Conservation (phyloP, 2,888 invertebrate species). For the Marasmarcha lunaedactyla region DNA sequence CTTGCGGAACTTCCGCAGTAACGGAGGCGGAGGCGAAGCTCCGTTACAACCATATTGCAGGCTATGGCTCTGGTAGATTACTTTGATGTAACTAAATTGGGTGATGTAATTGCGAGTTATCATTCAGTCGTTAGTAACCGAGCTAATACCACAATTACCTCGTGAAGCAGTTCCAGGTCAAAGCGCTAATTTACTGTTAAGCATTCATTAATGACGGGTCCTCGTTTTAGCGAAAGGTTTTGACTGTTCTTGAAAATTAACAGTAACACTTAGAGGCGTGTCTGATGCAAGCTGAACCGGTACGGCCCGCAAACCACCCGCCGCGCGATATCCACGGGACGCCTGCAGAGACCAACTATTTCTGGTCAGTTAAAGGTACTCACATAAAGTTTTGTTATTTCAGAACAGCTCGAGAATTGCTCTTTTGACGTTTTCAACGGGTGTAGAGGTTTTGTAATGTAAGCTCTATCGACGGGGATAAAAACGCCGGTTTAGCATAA, state of each 20-base stretch:
- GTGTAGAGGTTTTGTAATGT: conserved; percentile 27
- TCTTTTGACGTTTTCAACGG: conserved; percentile 44
- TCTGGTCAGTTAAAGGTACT: conserved; percentile 33
- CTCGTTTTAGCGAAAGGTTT: conserved; percentile 59
- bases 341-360: conserved; percentile 19
- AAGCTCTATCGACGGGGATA: conserved; percentile 15
- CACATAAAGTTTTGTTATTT: conserved; percentile 59
- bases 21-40: too few species aligned
- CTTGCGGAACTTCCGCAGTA: too few species aligned
- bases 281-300: conserved; percentile 23
- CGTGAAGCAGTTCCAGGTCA: too few species aligned
- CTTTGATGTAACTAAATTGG: too few species aligned
- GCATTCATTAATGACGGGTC: conserved; percentile 47
- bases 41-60: too few species aligned
- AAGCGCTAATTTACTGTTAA: conserved; percentile 25
- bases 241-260: conserved; percentile 56
- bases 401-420: conserved; percentile 55
- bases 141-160: too few species aligned
- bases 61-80: too few species aligned
- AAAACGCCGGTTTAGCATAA: too few species aligned
- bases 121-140: too few species aligned
- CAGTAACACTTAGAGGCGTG: conserved; percentile 33
- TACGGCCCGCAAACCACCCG: conserved; percentile 8
- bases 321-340: too few species aligned
- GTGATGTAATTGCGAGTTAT: too few species aligned